These are phyloP conservation scores for Coturnix japonica DNA, from an alignment of 2,113 vertebrate species.

Conservation along the genomic window DNA sequence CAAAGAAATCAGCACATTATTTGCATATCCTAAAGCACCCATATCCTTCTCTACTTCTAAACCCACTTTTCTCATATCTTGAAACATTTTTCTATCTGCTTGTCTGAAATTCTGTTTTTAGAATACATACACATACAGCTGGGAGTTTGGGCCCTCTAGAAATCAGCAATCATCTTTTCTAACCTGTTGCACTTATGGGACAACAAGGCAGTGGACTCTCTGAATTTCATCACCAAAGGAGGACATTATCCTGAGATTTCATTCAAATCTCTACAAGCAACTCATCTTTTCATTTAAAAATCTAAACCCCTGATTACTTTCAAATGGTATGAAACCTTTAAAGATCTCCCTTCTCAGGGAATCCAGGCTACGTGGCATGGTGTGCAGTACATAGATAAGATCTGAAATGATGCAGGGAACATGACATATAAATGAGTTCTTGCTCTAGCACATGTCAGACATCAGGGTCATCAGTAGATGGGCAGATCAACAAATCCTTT, in stretches of 20 bases:
- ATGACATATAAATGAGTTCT: background rate
- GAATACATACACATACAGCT: background rate
- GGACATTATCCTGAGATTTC: background rate
- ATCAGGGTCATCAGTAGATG: background rate
- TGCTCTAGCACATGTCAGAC: background rate
- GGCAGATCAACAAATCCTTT: background rate
- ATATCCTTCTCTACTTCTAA: background rate
- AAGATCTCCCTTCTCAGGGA: background rate
- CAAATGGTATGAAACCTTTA: background rate
- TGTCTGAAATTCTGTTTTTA: background rate
- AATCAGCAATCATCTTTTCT: background rate
- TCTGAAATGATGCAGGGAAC: background rate
- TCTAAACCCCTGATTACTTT: background rate
- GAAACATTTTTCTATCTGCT: background rate
- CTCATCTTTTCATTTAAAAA: background rate
- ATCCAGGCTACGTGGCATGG: background rate
- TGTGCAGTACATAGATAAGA: background rate
- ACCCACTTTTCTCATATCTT: background rate
- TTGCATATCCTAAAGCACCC: background rate
- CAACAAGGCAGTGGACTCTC: background rate
- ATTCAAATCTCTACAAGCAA: background rate
- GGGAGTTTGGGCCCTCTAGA: background rate
- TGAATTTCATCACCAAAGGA: slow-evolving; percentile 6
- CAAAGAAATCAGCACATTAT: background rate
- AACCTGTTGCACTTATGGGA: background rate